phyloP scores from a whole-genome alignment of 2,797 vertebrate genomes.

The Balearica regulorum region DNA sequence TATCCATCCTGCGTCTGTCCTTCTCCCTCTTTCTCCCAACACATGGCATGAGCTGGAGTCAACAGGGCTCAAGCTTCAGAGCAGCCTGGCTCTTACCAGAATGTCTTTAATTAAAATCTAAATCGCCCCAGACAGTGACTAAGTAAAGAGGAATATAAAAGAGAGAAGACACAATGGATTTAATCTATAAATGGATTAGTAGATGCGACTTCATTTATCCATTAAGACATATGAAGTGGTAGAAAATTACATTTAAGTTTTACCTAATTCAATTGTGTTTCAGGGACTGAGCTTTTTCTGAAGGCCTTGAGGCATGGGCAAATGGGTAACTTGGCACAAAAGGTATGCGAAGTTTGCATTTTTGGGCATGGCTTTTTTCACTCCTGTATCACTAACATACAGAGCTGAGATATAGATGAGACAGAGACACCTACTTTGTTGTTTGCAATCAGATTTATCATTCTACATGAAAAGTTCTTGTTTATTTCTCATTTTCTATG shows the following conservation, averaged over 20 bases:
- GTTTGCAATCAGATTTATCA: not conserved
- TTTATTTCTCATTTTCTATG: not conserved
- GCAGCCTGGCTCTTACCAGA: not conserved
- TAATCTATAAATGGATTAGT: not conserved
- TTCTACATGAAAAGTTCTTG: not conserved
- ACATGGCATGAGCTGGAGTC: not conserved
- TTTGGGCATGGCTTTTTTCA: not conserved
- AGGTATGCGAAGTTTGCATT: not conserved
- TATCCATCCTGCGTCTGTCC: not conserved
- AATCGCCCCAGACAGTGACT: not conserved
- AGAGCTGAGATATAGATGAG: not conserved
- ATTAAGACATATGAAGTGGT: not conserved
- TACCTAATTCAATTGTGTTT: not conserved
- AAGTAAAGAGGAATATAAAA: not conserved
- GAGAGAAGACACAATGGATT: not conserved
- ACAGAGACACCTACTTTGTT: not conserved
- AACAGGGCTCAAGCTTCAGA: not conserved
- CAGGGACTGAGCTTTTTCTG: not conserved
- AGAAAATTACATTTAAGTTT: not conserved
- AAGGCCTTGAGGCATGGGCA: not conserved
- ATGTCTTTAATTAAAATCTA: not conserved
- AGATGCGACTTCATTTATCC: not conserved
- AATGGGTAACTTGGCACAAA: not conserved
- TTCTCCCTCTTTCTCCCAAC: not conserved
- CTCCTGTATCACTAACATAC: not conserved